A percentile compares a stretch with the other conserved stretches of the same genome.
These are phyloP conservation scores for Morus bassanus DNA, from an alignment of 2,797 vertebrate genomes.

Conservation along the genomic window DNA sequence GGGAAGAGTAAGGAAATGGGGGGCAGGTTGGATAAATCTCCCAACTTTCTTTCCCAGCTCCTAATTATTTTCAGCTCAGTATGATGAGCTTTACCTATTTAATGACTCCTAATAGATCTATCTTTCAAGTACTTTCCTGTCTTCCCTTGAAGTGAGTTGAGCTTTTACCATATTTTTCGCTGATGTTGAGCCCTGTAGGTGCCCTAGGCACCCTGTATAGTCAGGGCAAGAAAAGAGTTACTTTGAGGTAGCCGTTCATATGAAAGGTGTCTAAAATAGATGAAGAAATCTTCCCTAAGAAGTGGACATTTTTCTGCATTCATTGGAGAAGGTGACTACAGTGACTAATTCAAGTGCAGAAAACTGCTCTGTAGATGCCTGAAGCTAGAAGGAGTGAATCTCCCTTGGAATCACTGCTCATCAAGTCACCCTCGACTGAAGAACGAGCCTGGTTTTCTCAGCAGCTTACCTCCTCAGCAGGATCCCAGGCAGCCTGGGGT, in stretches of 20 bases:
- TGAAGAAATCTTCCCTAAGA: neutral
- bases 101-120: neutral
- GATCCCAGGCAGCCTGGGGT: neutral
- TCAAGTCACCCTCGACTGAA: neutral
- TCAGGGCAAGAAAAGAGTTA: neutral
- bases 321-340: neutral
- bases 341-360: neutral
- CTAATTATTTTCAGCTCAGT: neutral
- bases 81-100: neutral
- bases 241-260: neutral
- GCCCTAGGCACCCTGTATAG: neutral
- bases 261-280: neutral
- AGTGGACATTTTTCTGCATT: neutral
- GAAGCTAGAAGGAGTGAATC: neutral
- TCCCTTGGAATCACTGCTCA: neutral
- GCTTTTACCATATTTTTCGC: neutral
- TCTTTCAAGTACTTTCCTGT: neutral
- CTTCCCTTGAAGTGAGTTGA: neutral
- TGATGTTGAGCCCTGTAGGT: neutral
- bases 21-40: neutral
- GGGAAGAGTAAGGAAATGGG: neutral
- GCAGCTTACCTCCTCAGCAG: neutral
- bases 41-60: neutral
- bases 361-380: neutral
- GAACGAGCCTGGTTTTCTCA: neutral